Conservation (phyloP, 2,888 invertebrate genomes). For the Syrphus vitripennis region DNA sequence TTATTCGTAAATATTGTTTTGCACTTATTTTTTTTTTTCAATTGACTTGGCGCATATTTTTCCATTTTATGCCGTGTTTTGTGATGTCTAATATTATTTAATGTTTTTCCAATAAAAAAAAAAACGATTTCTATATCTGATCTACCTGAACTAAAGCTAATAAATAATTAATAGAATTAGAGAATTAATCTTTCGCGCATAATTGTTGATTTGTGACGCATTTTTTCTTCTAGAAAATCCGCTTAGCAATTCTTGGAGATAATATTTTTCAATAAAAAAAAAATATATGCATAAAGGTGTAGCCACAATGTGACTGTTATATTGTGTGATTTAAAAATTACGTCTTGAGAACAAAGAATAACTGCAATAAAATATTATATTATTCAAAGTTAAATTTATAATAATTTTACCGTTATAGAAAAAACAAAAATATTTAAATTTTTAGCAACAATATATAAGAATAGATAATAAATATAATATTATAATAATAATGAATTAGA, state of each 20-base stretch:
- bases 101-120: background rate
- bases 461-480: no score
- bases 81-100: background rate
- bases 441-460: no score
- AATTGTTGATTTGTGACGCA: background rate
- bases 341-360: no score
- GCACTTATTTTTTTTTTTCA: background rate
- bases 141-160: background rate
- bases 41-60: background rate
- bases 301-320: no score
- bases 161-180: background rate
- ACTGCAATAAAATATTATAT: no score
- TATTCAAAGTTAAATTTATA: no score
- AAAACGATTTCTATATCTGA: background rate
- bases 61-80: background rate
- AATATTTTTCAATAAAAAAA: background rate
- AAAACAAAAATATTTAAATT: no score
- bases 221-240: constrained; percentile 3
- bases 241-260: background rate
- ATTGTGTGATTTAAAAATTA: no score
- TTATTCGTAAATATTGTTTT: background rate
- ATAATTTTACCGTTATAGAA: no score
- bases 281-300: no score
- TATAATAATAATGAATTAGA: no score
- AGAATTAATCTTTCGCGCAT: background rate